Conservation (phyloP, 2,113 vertebrate species). For the Maccullochella peelii region DNA sequence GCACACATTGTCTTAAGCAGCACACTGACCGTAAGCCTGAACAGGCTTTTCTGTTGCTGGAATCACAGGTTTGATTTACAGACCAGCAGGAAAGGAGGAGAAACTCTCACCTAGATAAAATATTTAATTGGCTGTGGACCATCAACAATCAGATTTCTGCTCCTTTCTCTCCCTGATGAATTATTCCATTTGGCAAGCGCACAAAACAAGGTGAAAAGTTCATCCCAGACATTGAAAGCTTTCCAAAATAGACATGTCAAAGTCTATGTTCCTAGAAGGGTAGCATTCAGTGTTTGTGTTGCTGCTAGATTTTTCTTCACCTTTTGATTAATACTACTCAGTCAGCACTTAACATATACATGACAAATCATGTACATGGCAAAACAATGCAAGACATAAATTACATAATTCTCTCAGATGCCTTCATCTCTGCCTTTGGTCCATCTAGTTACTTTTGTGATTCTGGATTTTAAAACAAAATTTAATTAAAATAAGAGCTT, state of each 20-base stretch:
- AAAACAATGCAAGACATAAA: neutral
- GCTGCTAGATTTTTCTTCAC: neutral
- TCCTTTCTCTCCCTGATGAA: neutral
- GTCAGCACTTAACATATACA: neutral
- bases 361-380: neutral
- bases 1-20: too few relatives aligned
- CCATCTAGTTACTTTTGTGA: neutral
- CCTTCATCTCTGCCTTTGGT: too few relatives aligned
- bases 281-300: neutral
- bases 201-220: conserved; percentile 3
- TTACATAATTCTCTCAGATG: too few relatives aligned
- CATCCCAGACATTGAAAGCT: neutral
- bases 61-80: neutral
- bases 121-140: neutral
- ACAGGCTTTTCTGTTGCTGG: neutral
- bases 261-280: neutral
- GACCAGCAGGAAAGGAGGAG: neutral
- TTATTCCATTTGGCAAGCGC: neutral
- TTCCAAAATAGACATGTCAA: neutral
- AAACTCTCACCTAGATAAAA: neutral
- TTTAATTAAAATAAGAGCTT: too few relatives aligned
- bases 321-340: neutral
- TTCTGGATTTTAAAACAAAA: neutral
- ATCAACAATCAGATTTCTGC: neutral
- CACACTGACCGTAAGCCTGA: neutral